phyloP scores from a whole-genome alignment of 2,113 vertebrate species.

The Ramphastos sulfuratus region DNA sequence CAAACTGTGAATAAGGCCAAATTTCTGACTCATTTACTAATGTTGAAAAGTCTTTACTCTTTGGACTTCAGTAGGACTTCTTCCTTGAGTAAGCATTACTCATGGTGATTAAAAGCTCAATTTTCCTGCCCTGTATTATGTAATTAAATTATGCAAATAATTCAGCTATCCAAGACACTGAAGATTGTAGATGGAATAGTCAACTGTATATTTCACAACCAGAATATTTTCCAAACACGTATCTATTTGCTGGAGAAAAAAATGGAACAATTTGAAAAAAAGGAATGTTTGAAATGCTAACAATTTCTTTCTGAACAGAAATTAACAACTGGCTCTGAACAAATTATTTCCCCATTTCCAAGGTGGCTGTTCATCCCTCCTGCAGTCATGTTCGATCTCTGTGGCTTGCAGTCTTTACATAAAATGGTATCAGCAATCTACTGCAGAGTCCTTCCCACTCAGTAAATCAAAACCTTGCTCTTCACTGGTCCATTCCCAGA shows the following conservation, averaged over 20 bases:
- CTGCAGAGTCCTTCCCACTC: neutral
- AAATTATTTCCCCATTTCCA: constrained; percentile 33
- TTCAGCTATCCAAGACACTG: constrained; percentile 31
- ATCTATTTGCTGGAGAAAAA: constrained; percentile 22
- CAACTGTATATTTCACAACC: neutral
- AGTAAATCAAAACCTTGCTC: neutral
- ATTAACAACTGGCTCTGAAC: constrained; percentile 3
- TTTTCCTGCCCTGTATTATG: constrained; percentile 18
- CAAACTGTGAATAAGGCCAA: neutral
- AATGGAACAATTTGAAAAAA: constrained; percentile 14
- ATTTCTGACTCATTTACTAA: constrained; percentile 35
- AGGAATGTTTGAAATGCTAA: neutral
- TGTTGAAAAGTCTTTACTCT: neutral
- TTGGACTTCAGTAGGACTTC: constrained; percentile 11
- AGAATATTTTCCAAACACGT: neutral
- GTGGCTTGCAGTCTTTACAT: neutral
- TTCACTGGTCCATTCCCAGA: neutral
- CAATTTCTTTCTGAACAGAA: constrained; percentile 11
- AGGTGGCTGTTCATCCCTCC: neutral
- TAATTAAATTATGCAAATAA: constrained; percentile 55
- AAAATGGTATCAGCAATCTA: neutral
- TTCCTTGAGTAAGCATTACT: constrained; percentile 48
- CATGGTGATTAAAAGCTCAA: constrained; percentile 26
- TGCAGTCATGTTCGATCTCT: neutral
- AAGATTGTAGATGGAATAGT: neutral